Base-by-base conservation (phyloP, 2,113 vertebrate species). In the Leptobrachium ailaonicum region DNA sequence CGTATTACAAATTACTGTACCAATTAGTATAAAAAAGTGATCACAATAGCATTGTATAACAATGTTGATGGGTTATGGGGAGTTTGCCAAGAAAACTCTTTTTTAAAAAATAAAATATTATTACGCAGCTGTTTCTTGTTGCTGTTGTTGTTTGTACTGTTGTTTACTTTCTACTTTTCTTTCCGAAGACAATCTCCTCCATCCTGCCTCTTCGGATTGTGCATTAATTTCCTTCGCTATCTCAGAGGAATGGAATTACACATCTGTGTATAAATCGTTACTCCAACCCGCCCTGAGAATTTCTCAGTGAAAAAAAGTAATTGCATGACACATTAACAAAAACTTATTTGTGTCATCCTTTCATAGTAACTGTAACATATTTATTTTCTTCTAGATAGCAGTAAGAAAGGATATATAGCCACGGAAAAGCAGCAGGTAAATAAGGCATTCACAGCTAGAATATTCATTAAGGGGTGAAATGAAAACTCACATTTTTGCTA, bases 161-260 rank as follows among this genome's bases (percentile, higher is more conserved):
- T 63, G 42, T 71, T 78, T 43, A 41, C 32, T 64, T 79, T 72
- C 40, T 72, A 4, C 54, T 53, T 42, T 53, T 32, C n/a, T 66
- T 72, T 73, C 60, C 70, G 69, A 77, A 77, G 66, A 77, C 77
- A 79, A 72, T 73, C 47, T 43, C 47, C 50, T 66, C 60, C 56
- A 44, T 64, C 64, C 77, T 58, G 66, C 64, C 70, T 60, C 77
- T 53, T 8, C 62, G 70, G 77, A 70, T 13, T 79, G 41, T 73
- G 14, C 2, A 53, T 7, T 66, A 44, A 62, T 53, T 71, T 73
- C 69, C 50, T 79, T 66, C 41, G 42, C 60, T 66, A 79, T 73
- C 77, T 72, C 60, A 79, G 54, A 54, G 60, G 77, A 79, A 72
- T 73, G 70, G 45, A 79, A 79, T 79, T 58, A 79, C 72, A 60